Evolutionary conservation across 2,888 invertebrate genomes (phyloP).

Genomic region (Pollenia labialis): DNA sequence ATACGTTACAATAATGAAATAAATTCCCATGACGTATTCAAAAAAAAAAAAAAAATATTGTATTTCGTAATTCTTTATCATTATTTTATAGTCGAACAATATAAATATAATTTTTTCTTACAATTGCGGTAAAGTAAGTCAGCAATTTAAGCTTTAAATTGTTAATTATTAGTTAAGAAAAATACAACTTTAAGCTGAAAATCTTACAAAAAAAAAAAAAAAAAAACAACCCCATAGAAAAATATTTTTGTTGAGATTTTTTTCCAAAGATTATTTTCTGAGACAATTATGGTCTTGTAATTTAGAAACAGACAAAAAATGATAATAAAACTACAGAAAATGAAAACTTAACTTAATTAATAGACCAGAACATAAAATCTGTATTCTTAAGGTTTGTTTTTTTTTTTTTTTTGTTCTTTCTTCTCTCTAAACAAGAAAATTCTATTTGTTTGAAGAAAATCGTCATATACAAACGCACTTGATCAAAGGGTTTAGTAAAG

Average conservation of each 20-base stretch:
- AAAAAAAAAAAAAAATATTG: conserved; percentile 31
- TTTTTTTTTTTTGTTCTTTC: conserved; percentile 1
- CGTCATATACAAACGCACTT: conserved; percentile 51
- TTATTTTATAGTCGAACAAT: background rate
- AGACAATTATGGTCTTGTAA: conserved; percentile 60
- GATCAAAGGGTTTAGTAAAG: conserved; percentile 46
- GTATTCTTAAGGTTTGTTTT: conserved; percentile 24
- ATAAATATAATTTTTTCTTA: conserved; percentile 17
- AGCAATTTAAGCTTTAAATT: conserved; percentile 74
- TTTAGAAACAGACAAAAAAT: background rate
- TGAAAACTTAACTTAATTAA: conserved; percentile 67
- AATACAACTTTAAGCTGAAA: conserved; percentile 44
- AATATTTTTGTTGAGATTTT: conserved; percentile 66
- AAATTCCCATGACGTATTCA: conserved; percentile 73
- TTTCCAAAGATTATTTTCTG: conserved; percentile 69
- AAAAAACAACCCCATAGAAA: conserved; percentile 12
- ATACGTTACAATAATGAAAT: conserved; percentile 63
- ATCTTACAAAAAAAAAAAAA: conserved; percentile 30
- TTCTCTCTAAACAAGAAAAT: conserved; percentile 19
- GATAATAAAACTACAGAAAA: conserved; percentile 39
- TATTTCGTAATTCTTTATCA: conserved; percentile 66
- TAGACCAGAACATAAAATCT: conserved; percentile 69
- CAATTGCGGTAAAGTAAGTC: conserved; percentile 64
- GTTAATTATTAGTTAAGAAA: conserved; percentile 72
- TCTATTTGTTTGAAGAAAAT: conserved; percentile 15